phyloP scores from a whole-genome alignment of 1,140 invertebrate species.

The Drosophila ogumai region DNA sequence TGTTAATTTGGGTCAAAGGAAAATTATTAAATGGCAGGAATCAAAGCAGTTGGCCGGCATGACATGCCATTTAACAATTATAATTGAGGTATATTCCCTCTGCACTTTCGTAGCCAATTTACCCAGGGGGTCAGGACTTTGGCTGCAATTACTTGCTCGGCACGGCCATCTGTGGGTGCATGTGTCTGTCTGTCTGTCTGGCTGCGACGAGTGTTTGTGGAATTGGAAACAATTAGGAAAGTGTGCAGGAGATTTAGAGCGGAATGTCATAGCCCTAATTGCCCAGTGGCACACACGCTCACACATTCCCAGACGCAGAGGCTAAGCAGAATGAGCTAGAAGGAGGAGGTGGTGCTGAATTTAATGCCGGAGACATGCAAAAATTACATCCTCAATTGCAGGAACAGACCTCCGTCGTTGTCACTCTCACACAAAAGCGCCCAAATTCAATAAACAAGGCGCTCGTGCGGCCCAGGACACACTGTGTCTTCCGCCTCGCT shows the following conservation, averaged over 20 bases:
- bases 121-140: slow-evolving; percentile 47
- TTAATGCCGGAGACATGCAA: slow-evolving; percentile 81
- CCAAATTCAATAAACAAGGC: slow-evolving; percentile 80
- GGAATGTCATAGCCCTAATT: slow-evolving; percentile 81
- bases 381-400: slow-evolving; percentile 81
- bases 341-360: slow-evolving; percentile 51
- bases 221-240: slow-evolving; percentile 82
- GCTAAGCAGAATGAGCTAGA: neutral
- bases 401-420: slow-evolving; percentile 39
- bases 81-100: slow-evolving; percentile 48
- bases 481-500: slow-evolving; percentile 18
- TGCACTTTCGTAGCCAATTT: slow-evolving; percentile 62
- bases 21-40: slow-evolving; percentile 44
- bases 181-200: slow-evolving; percentile 17
- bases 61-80: slow-evolving; percentile 57
- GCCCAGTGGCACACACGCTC: slow-evolving; percentile 52
- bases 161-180: slow-evolving; percentile 16
- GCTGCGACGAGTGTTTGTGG: slow-evolving; percentile 46
- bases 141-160: slow-evolving; percentile 68
- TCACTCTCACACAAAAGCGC: slow-evolving; percentile 54
- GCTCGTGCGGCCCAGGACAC: slow-evolving; percentile 63
- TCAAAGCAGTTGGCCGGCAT: slow-evolving; percentile 31
- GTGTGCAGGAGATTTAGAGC: slow-evolving; percentile 80
- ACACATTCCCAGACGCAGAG: neutral
- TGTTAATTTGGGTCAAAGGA: slow-evolving; percentile 20